These are phyloP conservation scores for Pagetopsis macropterus DNA, from an alignment of 2,797 vertebrate species.

Conservation along the genomic window DNA sequence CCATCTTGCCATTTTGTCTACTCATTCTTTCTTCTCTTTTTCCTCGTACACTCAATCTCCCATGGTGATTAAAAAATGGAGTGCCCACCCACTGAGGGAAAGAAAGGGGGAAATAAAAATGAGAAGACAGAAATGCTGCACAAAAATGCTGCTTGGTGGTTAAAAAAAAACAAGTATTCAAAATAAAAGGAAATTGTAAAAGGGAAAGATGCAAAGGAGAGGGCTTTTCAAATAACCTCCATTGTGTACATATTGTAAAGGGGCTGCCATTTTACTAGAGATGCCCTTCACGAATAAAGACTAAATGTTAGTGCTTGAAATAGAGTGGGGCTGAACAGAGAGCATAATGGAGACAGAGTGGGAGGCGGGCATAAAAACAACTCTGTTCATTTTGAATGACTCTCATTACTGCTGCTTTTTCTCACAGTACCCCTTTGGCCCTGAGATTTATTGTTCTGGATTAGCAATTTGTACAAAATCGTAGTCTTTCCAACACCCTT, in stretches of 20 bases:
- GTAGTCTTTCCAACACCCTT: constrained; percentile 4
- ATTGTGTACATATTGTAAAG: constrained; percentile 20
- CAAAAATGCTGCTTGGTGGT: constrained; percentile 22
- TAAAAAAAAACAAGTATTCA: constrained; percentile 20
- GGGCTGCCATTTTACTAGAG: constrained; percentile 30
- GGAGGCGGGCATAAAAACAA: constrained; percentile 20
- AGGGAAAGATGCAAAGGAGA: constrained; percentile 8
- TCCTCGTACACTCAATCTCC: constrained; percentile 51
- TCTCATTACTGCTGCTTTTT: constrained; percentile 36
- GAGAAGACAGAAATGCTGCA: constrained; percentile 19
- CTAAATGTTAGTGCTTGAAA: constrained; percentile 49
- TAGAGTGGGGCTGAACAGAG: constrained; percentile 41
- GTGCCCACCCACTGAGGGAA: constrained; percentile 54
- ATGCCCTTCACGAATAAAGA: constrained; percentile 43
- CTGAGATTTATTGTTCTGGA: constrained; percentile 16
- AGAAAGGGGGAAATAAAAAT: neutral
- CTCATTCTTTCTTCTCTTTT: constrained; percentile 3
- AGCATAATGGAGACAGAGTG: constrained; percentile 34
- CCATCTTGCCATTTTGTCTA: neutral
- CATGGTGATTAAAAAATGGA: constrained; percentile 71
- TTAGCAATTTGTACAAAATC: constrained; percentile 2
- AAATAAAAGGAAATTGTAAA: constrained; percentile 11
- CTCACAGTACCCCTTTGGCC: constrained; percentile 9
- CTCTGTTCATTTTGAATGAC: constrained; percentile 31
- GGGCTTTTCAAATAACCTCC: constrained; percentile 22